phyloP scores from a whole-genome alignment of 2,113 vertebrate genomes.

The Choloepus hoffmanni region DNA sequence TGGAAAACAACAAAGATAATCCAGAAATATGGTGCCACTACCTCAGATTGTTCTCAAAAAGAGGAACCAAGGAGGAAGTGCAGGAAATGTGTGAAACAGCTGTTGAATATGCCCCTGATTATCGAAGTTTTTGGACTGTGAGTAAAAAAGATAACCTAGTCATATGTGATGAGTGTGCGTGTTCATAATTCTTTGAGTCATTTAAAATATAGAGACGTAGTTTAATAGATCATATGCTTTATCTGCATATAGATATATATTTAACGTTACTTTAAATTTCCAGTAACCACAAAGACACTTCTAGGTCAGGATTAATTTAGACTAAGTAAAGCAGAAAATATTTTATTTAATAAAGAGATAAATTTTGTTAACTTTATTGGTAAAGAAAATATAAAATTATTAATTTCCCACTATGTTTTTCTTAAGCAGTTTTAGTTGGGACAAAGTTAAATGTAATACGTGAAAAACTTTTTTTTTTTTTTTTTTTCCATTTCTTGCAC shows the following conservation, averaged over 20 bases:
- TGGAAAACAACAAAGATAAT: slow-evolving; percentile 96
- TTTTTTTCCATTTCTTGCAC: not conserved
- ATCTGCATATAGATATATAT: not conserved
- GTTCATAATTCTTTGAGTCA: not conserved
- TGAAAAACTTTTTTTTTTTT: not conserved
- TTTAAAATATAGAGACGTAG: slow-evolving; percentile 42
- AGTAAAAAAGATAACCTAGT: slow-evolving; percentile 81
- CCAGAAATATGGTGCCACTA: slow-evolving; percentile 98
- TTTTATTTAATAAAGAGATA: slow-evolving; percentile 3
- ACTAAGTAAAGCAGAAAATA: slow-evolving; percentile 21
- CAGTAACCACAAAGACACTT: slow-evolving; percentile 6
- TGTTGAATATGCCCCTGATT: slow-evolving; percentile 94
- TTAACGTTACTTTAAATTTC: slow-evolving; percentile 40
- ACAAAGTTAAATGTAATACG: slow-evolving; percentile 38
- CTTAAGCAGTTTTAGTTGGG: slow-evolving; percentile 46
- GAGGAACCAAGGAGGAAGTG: slow-evolving; percentile 93
- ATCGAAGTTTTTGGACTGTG: slow-evolving; percentile 96
- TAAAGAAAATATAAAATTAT: slow-evolving; percentile 34
- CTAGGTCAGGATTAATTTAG: slow-evolving; percentile 33
- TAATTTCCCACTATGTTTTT: not conserved
- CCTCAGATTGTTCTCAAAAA: slow-evolving; percentile 94
- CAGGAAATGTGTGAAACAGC: slow-evolving; percentile 99
- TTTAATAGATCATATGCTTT: slow-evolving; percentile 33
- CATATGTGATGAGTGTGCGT: not conserved
- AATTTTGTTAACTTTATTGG: slow-evolving; percentile 37